Conservation (phyloP, 2,888 invertebrate genomes). For the Limnephilus lunatus region DNA sequence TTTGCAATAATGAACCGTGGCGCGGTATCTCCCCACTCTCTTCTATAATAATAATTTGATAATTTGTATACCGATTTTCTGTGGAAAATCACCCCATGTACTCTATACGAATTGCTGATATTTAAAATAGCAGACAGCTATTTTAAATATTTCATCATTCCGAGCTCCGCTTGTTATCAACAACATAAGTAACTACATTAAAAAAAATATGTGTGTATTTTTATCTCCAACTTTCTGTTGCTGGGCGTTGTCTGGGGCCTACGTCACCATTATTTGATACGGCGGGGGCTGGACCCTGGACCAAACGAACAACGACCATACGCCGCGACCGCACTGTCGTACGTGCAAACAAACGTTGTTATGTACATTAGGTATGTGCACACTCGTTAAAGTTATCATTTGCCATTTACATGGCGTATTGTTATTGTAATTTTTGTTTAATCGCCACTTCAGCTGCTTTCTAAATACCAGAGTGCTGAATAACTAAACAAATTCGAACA, state of each 20-base stretch:
- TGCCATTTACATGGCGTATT: not conserved
- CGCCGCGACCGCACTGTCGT: not conserved
- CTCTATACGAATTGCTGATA: not conserved
- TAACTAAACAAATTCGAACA: not conserved
- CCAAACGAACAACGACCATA: not conserved
- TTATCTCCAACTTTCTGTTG: slow-evolving; percentile 21
- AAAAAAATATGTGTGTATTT: slow-evolving; percentile 3
- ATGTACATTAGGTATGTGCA: not conserved
- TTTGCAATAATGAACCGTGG: slow-evolving; percentile 6
- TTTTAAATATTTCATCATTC: slow-evolving; percentile 44
- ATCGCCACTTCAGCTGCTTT: not conserved
- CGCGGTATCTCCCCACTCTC: not conserved
- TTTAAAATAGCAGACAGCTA: slow-evolving; percentile 26
- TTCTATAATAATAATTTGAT: not conserved
- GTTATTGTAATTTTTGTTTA: not conserved
- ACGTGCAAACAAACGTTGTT: not conserved
- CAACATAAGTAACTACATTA: not conserved
- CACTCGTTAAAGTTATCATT: not conserved
- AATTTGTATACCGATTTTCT: too few species aligned
- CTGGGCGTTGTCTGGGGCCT: slow-evolving; percentile 20
- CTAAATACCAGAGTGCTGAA: not conserved
- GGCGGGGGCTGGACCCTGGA: not conserved
- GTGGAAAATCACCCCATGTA: not conserved
- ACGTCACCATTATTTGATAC: slow-evolving; percentile 10
- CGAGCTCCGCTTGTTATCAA: slow-evolving; percentile 6